Base-by-base conservation (phyloP, 2,888 invertebrate genomes). In the Cosmia trapezina region DNA sequence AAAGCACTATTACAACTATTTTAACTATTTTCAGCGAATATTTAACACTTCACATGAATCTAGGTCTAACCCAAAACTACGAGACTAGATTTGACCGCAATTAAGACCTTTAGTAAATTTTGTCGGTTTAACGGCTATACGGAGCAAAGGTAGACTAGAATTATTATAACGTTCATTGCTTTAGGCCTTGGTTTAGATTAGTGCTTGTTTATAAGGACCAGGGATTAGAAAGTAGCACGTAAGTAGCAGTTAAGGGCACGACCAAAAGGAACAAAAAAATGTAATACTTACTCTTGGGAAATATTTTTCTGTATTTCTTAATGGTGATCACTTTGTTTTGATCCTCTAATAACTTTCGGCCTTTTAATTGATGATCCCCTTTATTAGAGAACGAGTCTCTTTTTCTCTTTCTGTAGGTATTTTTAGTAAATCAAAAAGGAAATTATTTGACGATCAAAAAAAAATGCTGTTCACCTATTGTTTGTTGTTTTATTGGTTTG, bases 71-170 rank as follows among this genome's bases (percentile, higher is more conserved):
- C 70, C 51, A 66, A 60, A 74, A 57, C 54, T 56, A 45, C 45
- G 54, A 43, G 56, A 43, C 22, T 76, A 80, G 80, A 76, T 81
- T 83, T 73, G 83, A 87, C 90, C 89, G 88, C 89, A 87, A 90
- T 89, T 43, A 73, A 83, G 86, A 79, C 87, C 85, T 86, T 86
- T 83, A 86, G 80, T 85, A 84, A 89, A 88, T 88, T 88, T 85
- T 65, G 71, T 66, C 64, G 73, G 79, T 80, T 79, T 79, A 80
- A 76, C 80, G 73, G 81, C 76, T 83, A 77, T 70, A 83, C 70
- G 73, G 74, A 60, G 57, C n/a, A 41, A 33, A 73, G 72, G 60
- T 75, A 59, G 57, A 11, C 65, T 53, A 56, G 11, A 72, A 74
- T 77, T 74, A 84, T 76, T 81, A 74, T 73, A 78, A 77, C 64